Percentiles rank a stretch among this genome's conserved stretches.
phyloP scores from a whole-genome alignment of 1,140 invertebrate species.

The Drosophila fuyamai region DNA sequence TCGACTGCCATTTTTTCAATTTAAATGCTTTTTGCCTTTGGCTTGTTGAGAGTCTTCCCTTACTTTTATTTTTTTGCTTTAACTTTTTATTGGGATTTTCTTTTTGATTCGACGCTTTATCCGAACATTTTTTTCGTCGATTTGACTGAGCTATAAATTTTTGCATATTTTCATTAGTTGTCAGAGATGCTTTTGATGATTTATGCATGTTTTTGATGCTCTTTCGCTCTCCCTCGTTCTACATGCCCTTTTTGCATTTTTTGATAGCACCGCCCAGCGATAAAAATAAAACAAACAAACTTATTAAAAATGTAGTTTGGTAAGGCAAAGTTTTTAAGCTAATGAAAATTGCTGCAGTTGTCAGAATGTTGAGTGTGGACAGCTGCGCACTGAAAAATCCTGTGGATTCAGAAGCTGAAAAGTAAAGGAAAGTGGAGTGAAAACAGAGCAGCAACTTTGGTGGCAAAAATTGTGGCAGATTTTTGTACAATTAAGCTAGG shows the following conservation, averaged over 20 bases:
- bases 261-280: constrained; percentile 1
- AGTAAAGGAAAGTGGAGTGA: not conserved
- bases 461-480: constrained; percentile 10
- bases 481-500: constrained; percentile 17
- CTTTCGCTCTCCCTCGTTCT: constrained; percentile 16
- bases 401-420: not conserved
- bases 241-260: constrained; percentile 43
- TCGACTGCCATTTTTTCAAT: constrained; percentile 67
- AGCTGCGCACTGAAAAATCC: constrained; percentile 24
- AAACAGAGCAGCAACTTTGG: constrained; percentile 12
- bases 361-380: constrained; percentile 28
- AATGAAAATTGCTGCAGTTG: constrained; percentile 66
- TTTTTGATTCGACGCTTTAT: constrained; percentile 33
- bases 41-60: constrained; percentile 22
- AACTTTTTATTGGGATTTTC: constrained; percentile 34
- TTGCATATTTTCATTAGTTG: constrained; percentile 83
- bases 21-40: constrained; percentile 61
- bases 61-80: constrained; percentile 32
- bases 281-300: constrained; percentile 61
- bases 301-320: constrained; percentile 73
- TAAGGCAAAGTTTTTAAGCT: constrained; percentile 72
- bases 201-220: constrained; percentile 80
- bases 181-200: constrained; percentile 80
- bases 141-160: constrained; percentile 72
- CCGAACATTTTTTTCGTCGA: constrained; percentile 44